Evolutionary conservation across 2,113 vertebrate genomes (phyloP).

Genomic region (Copsychus sechellarum): DNA sequence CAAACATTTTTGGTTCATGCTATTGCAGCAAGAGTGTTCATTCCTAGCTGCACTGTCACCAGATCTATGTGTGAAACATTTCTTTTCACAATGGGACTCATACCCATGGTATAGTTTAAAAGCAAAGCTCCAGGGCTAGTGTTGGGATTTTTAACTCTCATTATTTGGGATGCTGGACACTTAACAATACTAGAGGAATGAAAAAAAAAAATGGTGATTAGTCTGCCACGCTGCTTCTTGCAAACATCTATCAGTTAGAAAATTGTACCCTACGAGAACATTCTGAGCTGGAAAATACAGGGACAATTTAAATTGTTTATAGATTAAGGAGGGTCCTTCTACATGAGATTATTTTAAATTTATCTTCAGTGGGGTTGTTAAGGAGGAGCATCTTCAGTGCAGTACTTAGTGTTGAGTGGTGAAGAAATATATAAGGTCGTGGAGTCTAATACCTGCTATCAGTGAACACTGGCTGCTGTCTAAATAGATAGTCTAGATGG

Average conservation of each 20-base stretch:
- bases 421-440: neutral
- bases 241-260: neutral
- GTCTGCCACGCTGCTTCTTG: neutral
- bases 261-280: neutral
- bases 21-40: neutral
- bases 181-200: neutral
- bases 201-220: neutral
- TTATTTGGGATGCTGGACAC: neutral
- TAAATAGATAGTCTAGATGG: neutral
- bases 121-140: neutral
- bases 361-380: neutral
- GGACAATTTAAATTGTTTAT: neutral
- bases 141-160: neutral
- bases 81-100: accelerated
- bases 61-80: neutral
- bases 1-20: neutral
- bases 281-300: neutral
- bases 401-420: neutral
- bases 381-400: neutral
- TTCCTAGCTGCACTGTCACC: accelerated
- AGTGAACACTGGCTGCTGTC: neutral
- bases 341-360: neutral
- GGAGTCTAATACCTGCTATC: neutral
- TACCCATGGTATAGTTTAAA: neutral
- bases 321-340: neutral